Base-by-base conservation (phyloP, 2,888 invertebrate species). In the Xestia c-nigrum region DNA sequence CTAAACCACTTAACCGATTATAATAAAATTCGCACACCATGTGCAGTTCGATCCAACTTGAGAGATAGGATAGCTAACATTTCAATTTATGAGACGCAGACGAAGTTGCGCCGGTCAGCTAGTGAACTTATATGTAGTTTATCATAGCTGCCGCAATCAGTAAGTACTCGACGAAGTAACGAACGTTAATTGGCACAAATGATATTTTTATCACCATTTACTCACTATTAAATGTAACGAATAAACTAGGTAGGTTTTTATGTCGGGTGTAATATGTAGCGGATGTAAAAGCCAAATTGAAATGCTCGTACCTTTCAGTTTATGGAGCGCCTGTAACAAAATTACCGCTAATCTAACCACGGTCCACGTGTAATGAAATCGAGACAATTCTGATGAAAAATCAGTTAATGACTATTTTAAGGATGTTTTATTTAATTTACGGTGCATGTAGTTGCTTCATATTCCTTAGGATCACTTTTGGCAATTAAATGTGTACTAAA, bases 121-220 rank as follows among this genome's bases (percentile, higher is more conserved):
- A n/a, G n/a, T 31, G 55, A 68, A n/a, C 46, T 38, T 73, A 71
- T 3, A 16, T 78, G 69, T 21, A 66, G 38, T 69, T 81, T 85
- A 83, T 85, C 85, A 67, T 68, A 72, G 66, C 52, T 64, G 57
- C 52, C 72, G 68, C 71, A 74, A 71, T 83, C 81, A 66, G 55
- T 38, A 72, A 46, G 47, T 47, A 7, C 43, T 57, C 31, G 31
- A 76, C 24, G 31, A 43, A 64, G 47, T 71, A 75, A 75, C 52
- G 63, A 81, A 64, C 72, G 38, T 63, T 81, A 85, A 81, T 83
- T 83, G 67, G 76, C 70, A 83, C 72, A 81, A 84, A 71, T 65
- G 0, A 74, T 75, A 72, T 75, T 69, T 82, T 84, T 80, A 82
- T 72, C 64, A 72, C 55, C 47, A 38, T 67, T 63, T 31, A 66